phyloP scores from a whole-genome alignment of 2,113 vertebrate species.

The Marmota flaviventris region DNA sequence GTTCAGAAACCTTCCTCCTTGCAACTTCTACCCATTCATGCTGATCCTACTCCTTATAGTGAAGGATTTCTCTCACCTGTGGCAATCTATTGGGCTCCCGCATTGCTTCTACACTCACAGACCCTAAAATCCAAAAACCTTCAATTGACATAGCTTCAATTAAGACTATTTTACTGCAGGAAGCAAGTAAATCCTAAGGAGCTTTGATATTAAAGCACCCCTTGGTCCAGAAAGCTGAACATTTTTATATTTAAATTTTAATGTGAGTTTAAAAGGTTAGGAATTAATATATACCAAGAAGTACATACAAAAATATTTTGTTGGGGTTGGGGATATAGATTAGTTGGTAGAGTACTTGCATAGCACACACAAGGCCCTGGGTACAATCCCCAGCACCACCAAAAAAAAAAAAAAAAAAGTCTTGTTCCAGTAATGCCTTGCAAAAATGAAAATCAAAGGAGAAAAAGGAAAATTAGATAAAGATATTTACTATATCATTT shows the following conservation, averaged over 20 bases:
- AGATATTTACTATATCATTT: neutral
- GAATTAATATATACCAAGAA: neutral
- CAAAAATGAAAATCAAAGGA: slow-evolving; percentile 5
- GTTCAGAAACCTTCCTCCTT: neutral
- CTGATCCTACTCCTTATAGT: neutral
- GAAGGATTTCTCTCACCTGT: neutral
- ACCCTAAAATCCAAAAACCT: neutral
- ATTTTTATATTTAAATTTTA: neutral
- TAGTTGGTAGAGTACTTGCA: too few relatives aligned
- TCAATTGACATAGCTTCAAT: neutral
- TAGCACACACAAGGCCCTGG: too few relatives aligned
- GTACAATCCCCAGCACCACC: too few relatives aligned
- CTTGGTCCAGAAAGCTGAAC: neutral
- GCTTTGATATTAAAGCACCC: neutral
- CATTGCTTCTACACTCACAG: neutral
- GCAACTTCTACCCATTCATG: neutral
- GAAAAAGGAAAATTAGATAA: neutral
- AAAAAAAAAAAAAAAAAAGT: neutral
- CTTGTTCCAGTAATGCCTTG: neutral
- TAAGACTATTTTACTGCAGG: neutral
- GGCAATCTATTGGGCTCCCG: neutral
- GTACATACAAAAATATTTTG: neutral
- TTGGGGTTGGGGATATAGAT: too few relatives aligned
- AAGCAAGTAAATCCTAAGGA: neutral
- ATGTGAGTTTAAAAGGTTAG: slow-evolving; percentile 42